Percentiles rank a stretch among this genome's conserved stretches.
Evolutionary conservation across 2,888 invertebrate species (phyloP).

Genomic region (Argynnis bischoffii): DNA sequence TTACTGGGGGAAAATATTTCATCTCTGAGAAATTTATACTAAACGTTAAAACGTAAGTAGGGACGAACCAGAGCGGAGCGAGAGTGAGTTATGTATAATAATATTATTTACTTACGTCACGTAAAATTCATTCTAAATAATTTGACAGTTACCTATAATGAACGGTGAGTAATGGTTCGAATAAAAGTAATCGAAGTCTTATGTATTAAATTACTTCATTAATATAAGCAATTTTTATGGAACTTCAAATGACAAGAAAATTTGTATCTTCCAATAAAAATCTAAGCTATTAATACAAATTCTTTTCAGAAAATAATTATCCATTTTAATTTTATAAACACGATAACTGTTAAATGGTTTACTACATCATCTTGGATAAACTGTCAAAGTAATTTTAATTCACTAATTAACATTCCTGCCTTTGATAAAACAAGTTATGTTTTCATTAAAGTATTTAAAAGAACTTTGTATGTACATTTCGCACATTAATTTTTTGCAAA

Average conservation of each 20-base stretch:
- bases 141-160: slow-evolving; percentile 8
- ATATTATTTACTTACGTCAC: not conserved
- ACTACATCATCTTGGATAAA: not conserved
- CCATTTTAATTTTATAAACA: not conserved
- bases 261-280: not conserved
- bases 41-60: too few relatives aligned
- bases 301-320: not conserved
- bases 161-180: slow-evolving; percentile 5
- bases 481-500: too few relatives aligned
- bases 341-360: not conserved
- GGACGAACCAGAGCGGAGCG: too few relatives aligned
- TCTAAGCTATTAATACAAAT: not conserved
- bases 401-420: too few relatives aligned
- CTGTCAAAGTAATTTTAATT: not conserved
- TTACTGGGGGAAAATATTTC: too few relatives aligned
- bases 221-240: not conserved
- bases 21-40: too few relatives aligned
- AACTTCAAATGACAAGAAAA: not conserved
- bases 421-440: too few relatives aligned
- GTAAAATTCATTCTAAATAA: not conserved
- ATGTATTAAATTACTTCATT: slow-evolving; percentile 12
- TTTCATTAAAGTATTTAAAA: too few relatives aligned
- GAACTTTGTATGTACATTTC: too few relatives aligned
- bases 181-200: slow-evolving; percentile 4
- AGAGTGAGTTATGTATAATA: too few relatives aligned